Base-by-base conservation (phyloP, 2,113 vertebrate genomes). In the Sturnira hondurensis region DNA sequence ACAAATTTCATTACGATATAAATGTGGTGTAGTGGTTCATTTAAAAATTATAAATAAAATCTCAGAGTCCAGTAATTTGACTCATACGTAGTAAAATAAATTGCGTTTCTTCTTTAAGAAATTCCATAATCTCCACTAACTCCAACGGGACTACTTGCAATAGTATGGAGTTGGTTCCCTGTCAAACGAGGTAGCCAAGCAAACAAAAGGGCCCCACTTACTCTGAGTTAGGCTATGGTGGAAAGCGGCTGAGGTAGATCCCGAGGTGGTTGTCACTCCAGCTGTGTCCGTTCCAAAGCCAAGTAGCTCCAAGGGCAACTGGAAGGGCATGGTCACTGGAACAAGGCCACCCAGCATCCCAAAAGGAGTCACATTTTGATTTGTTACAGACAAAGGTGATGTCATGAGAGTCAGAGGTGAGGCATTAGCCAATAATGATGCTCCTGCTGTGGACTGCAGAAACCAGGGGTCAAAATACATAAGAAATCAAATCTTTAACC, bases 281-380 rank as follows among this genome's bases (percentile, higher is more conserved):
- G 96, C 99, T 97, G 98, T 99, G 96, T 99, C 98, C 10, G 98
- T 98, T 96, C 98, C 98, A 97, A 99, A 99, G 98, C 99, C 99
- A 65, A 99, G 99, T 94, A 99, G 98, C 95, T 99, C 98, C 98
- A 99, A 97, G 80, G 99, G 99, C 98, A 99, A 99, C 98, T 99
- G 99, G 98, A 99, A 99, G 98, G 99, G 99, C 98, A 99, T 98
- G 73, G 99, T 99, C 86, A 99, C 99, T 70, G 99, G 99, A 98
- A 99, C 99, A 98, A 99, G 99, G 91, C 99, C 99, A 90, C 99
- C 99, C 98, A 99, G 98, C 99, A 99, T 99, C 98, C 99, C 99
- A 94, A 99, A 99, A 54, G 99, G 99, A 97, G 98, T 97, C 98
- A 98, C 98, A 11, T 98, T 99, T 98, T 98, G 99, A 98, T 98